These are phyloP conservation scores for Anhinga rufa DNA, from an alignment of 2,113 vertebrate species.

Conservation along the genomic window DNA sequence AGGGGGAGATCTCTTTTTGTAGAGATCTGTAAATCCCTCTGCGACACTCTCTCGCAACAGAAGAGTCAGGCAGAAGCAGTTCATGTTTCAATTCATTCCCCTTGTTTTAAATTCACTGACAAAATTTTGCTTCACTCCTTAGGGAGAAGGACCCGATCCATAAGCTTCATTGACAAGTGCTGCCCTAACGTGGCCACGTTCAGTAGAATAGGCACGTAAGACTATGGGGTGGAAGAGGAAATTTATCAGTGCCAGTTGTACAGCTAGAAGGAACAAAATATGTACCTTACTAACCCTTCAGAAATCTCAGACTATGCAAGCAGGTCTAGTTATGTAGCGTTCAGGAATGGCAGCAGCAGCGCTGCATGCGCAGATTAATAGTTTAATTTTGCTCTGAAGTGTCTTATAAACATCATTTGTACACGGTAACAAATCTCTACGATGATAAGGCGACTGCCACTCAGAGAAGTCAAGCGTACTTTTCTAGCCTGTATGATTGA, in stretches of 20 bases:
- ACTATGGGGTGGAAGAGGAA: not conserved
- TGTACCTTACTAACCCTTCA: not conserved
- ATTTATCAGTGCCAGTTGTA: not conserved
- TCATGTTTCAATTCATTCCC: not conserved
- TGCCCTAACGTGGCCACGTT: not conserved
- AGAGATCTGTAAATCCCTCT: not conserved
- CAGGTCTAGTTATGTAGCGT: not conserved
- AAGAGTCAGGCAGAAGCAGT: not conserved
- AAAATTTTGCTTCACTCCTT: not conserved
- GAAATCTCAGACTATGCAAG: not conserved
- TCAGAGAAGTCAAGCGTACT: not conserved
- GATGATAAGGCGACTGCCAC: not conserved
- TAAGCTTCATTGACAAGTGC: not conserved
- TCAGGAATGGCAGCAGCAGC: not conserved
- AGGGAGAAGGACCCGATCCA: not conserved
- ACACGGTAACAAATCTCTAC: not conserved
- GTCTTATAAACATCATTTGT: not conserved
- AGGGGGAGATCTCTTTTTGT: not conserved
- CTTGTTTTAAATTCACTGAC: not conserved
- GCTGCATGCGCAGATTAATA: not conserved
- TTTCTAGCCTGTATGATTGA: not conserved
- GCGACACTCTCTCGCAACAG: accelerated
- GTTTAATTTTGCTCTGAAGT: not conserved
- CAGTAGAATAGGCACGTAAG: accelerated
- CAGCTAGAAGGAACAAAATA: not conserved